These are phyloP conservation scores for Pelosia muscerda DNA, from an alignment of 2,888 invertebrate species.

Conservation along the genomic window DNA sequence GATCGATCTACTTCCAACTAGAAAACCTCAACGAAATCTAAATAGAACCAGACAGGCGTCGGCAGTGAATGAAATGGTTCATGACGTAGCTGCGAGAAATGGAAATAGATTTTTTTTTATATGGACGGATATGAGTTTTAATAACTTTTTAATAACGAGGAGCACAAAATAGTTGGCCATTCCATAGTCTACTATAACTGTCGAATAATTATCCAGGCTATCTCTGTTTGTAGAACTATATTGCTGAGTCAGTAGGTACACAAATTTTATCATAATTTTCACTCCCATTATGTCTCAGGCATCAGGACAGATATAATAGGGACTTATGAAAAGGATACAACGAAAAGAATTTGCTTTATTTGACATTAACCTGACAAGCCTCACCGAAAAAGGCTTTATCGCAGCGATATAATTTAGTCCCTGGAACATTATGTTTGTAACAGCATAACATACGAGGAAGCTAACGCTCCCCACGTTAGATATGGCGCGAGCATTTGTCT, in stretches of 20 bases:
- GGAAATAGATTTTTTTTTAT: background rate
- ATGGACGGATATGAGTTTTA: too few relatives aligned
- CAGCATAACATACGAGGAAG: background rate
- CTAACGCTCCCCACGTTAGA: background rate
- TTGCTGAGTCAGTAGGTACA: too few relatives aligned
- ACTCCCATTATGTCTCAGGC: background rate
- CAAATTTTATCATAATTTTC: background rate
- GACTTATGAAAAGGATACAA: background rate
- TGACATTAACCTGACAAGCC: constrained; percentile 6
- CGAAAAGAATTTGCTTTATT: background rate
- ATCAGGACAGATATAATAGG: background rate
- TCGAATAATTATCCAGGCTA: too few relatives aligned
- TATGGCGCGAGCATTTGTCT: constrained; percentile 4
- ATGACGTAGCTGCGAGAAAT: background rate
- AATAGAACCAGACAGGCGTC: background rate
- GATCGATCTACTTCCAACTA: background rate
- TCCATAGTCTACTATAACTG: too few relatives aligned
- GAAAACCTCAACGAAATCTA: background rate
- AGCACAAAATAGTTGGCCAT: too few relatives aligned
- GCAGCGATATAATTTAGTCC: background rate
- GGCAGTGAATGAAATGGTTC: background rate
- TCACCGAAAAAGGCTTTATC: background rate
- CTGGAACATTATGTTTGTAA: background rate
- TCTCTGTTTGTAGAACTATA: too few relatives aligned
- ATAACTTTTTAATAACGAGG: too few relatives aligned